Percentiles rank a stretch among this genome's conserved stretches.
Evolutionary conservation across 1,140 invertebrate genomes (phyloP).

Genomic region (Calliopsis andreniformis): DNA sequence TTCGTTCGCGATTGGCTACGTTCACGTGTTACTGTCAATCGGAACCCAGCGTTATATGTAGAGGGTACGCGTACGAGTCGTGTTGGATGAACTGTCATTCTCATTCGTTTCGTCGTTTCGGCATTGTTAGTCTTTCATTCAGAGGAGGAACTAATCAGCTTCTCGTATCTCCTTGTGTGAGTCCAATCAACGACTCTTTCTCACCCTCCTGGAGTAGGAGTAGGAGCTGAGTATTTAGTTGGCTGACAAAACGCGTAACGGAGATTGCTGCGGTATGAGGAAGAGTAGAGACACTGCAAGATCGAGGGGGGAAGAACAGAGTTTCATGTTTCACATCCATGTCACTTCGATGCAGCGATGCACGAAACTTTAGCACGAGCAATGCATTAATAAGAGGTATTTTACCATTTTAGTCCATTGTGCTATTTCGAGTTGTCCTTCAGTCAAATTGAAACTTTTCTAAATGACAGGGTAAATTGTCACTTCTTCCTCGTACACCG

Average conservation of each 20-base stretch:
- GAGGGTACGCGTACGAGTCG: neutral
- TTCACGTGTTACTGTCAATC: neutral
- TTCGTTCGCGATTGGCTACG: slow-evolving; percentile 22
- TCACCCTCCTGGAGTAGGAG: neutral
- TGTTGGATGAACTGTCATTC: neutral
- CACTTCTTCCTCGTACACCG: too few relatives aligned
- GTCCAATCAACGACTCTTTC: slow-evolving; percentile 51
- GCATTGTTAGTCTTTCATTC: slow-evolving; percentile 51
- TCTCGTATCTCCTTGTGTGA: slow-evolving; percentile 39
- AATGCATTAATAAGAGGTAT: neutral
- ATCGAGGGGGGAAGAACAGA: slow-evolving; percentile 12
- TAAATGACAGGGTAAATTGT: too few relatives aligned
- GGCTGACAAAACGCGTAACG: too few relatives aligned
- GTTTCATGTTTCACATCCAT: slow-evolving; percentile 14
- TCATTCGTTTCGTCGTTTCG: slow-evolving; percentile 25
- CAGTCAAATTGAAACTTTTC: too few relatives aligned
- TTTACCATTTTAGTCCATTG: neutral
- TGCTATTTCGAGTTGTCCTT: too few relatives aligned
- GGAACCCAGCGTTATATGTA: slow-evolving; percentile 17
- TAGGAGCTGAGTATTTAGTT: slow-evolving; percentile 5
- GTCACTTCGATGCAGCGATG: neutral
- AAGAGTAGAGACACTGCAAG: neutral
- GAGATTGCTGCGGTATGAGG: slow-evolving; percentile 26
- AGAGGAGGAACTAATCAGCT: slow-evolving; percentile 54
- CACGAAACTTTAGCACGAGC: neutral